phyloP scores from a whole-genome alignment of 2,113 vertebrate species.

The Petrocephalus microphthalmus region DNA sequence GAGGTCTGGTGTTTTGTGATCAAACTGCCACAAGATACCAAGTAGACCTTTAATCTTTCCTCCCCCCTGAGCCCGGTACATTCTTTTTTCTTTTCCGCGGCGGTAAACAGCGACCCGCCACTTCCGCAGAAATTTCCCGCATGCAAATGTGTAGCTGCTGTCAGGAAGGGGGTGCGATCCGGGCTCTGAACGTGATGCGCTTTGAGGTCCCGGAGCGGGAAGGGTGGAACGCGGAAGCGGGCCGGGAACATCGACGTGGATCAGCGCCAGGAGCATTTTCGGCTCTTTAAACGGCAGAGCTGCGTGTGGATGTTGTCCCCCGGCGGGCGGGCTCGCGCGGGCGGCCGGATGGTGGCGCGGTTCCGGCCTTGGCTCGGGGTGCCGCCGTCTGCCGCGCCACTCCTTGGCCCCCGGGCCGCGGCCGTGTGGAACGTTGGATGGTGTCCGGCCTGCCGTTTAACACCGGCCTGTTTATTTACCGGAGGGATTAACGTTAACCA shows the following conservation, averaged over 20 bases:
- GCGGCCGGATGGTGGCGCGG: not conserved
- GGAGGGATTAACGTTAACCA: not conserved
- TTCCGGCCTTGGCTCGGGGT: not conserved
- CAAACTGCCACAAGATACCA: not conserved
- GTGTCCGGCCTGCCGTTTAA: not conserved
- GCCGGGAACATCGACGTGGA: not conserved
- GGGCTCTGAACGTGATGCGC: not conserved
- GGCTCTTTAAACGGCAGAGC: not conserved
- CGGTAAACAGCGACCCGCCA: not conserved
- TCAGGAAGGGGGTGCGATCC: not conserved
- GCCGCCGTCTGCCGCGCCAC: not conserved
- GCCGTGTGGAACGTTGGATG: not conserved
- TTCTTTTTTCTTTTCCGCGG: not conserved
- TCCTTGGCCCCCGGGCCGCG: not conserved
- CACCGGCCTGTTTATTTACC: not conserved
- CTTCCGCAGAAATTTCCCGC: not conserved
- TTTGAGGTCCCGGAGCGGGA: conserved; percentile 7
- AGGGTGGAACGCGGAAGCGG: not conserved
- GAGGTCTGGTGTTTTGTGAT: not conserved
- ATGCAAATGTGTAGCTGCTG: not conserved
- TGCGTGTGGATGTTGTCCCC: not conserved
- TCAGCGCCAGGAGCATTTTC: conserved; percentile 6
- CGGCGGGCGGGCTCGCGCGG: not conserved
- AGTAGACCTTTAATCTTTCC: not conserved
- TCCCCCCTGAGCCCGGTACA: not conserved